Evolutionary conservation across 1,140 invertebrate species (phyloP).

Genomic region (Chelonus insularis): DNA sequence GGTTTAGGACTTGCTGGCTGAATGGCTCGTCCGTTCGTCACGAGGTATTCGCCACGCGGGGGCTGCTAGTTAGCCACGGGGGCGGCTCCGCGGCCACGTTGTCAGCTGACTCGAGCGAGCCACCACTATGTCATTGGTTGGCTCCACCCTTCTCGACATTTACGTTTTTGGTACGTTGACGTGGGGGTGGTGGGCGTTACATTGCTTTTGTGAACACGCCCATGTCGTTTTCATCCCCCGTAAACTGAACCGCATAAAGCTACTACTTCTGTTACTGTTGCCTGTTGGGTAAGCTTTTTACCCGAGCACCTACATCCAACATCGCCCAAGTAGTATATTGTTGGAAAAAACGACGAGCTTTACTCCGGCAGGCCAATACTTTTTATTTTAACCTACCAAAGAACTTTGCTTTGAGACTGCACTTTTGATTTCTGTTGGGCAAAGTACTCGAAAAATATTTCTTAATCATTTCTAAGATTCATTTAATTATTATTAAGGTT

Average conservation of each 20-base stretch:
- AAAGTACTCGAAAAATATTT: not conserved
- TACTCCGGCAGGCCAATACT: not conserved
- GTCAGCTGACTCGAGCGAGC: constrained; percentile 43
- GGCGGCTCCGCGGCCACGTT: constrained; percentile 47
- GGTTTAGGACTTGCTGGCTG: constrained; percentile 54
- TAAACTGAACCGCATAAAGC: constrained; percentile 9
- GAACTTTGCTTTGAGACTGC: not conserved
- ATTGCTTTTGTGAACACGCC: not conserved
- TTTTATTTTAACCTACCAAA: not conserved
- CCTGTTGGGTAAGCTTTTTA: not conserved
- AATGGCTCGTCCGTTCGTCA: constrained; percentile 47
- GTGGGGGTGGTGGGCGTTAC: constrained; percentile 35
- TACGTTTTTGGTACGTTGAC: constrained; percentile 26
- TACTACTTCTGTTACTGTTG: not conserved
- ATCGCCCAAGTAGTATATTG: not conserved
- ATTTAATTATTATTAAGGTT: too few species aligned
- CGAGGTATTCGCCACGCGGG: constrained; percentile 34
- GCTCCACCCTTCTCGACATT: constrained; percentile 43
- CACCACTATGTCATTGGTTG: constrained; percentile 53
- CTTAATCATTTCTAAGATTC: too few species aligned
- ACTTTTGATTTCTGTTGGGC: not conserved
- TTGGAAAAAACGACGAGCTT: too few species aligned
- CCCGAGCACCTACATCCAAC: not conserved
- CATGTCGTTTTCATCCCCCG: not conserved
- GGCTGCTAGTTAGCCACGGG: constrained; percentile 50